Evolutionary conservation across 2,888 invertebrate species (phyloP), one percentile per base, ranked within the genome.

Genomic region (Homarus gammarus): DNA sequence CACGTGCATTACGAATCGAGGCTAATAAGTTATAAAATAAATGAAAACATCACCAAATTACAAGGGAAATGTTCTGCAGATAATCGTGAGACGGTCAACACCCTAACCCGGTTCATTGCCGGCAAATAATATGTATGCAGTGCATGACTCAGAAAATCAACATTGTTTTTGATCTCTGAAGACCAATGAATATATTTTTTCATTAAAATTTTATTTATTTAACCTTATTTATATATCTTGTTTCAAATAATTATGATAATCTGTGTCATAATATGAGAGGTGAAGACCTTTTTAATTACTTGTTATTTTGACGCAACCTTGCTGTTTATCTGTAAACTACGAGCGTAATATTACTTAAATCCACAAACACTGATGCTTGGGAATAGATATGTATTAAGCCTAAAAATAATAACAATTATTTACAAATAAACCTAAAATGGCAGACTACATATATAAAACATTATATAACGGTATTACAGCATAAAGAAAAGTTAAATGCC

Each of bases 41-140:
- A 3, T 8, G 64, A 64, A 64, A 64, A 64, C 64, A 64, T 27
- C 27, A 64, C 64, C 64, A 64, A 64, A 64, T 64, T 64, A 64
- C 64, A 64, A 8, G 64, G 64, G 5, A 64, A 64, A 64, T 27
- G 64, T 27, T 64, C 27, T 27, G 64, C 64, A 64, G 64, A 64
- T 64, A 27, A n/a, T 22, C 18, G n/a, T 27, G 64, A 64, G 64
- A 64, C 64, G 64, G 64, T 64, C 64, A 64, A 64, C 64, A 64
- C 64, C 64, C 64, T 64, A 64, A 64, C 64, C 64, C 64, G 64
- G 64, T 64, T 64, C 64, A 64, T 64, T n/a, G 64, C 64, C 64
- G 64, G 64, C 64, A 27, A 22, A 64, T 64, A 64, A 64, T 64
- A 64, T 5, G n/a, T 27, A n/a, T 0, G 2, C 8, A 6, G 10